A percentile compares a stretch with the other conserved stretches of the same genome.
Evolutionary conservation across 2,797 vertebrate genomes (phyloP).

Genomic region (Sciaenops ocellatus): DNA sequence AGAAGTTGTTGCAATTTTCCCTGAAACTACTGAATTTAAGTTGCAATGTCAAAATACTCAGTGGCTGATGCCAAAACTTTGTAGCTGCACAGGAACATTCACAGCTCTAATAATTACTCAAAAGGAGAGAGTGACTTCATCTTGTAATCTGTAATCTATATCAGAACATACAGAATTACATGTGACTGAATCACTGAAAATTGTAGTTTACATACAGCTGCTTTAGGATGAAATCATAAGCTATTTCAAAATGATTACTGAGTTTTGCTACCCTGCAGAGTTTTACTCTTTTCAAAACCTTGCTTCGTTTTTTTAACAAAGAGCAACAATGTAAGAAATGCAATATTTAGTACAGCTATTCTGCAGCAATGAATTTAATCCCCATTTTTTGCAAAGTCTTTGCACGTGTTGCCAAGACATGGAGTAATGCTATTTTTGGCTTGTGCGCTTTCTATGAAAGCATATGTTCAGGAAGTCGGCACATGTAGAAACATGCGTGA

Average conservation of each 20-base stretch:
- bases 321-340: conserved; percentile 20
- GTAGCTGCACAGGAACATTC: neutral
- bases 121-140: neutral
- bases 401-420: conserved; percentile 62
- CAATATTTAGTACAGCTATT: conserved; percentile 13
- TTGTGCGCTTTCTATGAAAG: conserved; percentile 58
- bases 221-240: conserved; percentile 27
- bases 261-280: neutral
- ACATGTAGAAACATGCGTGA: conserved; percentile 60
- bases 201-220: conserved; percentile 1
- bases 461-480: conserved; percentile 61
- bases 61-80: neutral
- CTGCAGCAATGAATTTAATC: conserved; percentile 38
- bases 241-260: conserved; percentile 1
- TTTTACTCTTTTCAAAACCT: neutral
- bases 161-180: conserved; percentile 24
- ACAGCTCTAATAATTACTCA: neutral
- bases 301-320: conserved; percentile 24
- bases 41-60: neutral
- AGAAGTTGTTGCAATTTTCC: neutral
- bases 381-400: conserved; percentile 40
- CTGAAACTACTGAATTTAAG: neutral
- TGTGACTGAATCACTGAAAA: neutral
- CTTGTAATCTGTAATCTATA: neutral
- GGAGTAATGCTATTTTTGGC: conserved; percentile 77